Evolutionary conservation across 2,797 vertebrate genomes (phyloP).

Genomic region (Labroides dimidiatus): DNA sequence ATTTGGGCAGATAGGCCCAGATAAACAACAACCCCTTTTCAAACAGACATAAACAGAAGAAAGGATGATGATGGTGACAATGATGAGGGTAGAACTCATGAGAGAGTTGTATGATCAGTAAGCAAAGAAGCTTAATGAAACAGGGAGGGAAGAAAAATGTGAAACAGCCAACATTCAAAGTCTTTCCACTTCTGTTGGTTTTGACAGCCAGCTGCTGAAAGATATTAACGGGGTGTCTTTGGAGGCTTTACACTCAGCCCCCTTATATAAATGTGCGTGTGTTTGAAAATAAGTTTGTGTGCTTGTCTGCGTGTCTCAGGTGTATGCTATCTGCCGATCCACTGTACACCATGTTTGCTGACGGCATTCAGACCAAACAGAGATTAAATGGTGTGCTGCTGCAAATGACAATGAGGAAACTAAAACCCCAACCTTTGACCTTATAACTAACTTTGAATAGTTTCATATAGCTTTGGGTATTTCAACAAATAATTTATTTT

Average conservation of each 20-base stretch:
- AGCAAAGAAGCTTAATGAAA: background rate
- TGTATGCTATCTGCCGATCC: slow-evolving; percentile 42
- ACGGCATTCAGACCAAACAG: slow-evolving; percentile 36
- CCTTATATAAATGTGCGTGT: slow-evolving; percentile 15
- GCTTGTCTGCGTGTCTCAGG: slow-evolving; percentile 52
- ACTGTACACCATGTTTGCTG: slow-evolving; percentile 40
- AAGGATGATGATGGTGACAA: background rate
- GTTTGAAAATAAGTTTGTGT: slow-evolving; percentile 6
- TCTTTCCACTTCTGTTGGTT: slow-evolving; percentile 51
- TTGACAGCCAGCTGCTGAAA: slow-evolving; percentile 55
- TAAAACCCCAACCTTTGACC: background rate
- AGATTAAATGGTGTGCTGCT: slow-evolving; percentile 54
- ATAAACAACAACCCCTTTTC: slow-evolving; percentile 7
- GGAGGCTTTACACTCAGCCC: slow-evolving; percentile 47
- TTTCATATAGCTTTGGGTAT: background rate
- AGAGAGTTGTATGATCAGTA: slow-evolving; percentile 23
- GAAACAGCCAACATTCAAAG: slow-evolving; percentile 25
- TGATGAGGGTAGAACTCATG: slow-evolving; percentile 31
- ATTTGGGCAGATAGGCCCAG: slow-evolving; percentile 23
- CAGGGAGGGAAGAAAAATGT: slow-evolving; percentile 8
- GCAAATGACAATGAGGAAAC: slow-evolving; percentile 46
- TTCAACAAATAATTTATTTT: slow-evolving; percentile 10
- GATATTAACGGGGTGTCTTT: slow-evolving; percentile 30
- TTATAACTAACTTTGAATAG: slow-evolving; percentile 3
- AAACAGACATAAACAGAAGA: slow-evolving; percentile 34